These are phyloP conservation scores for Noctua pronuba DNA, from an alignment of 2,888 invertebrate species.

Conservation along the genomic window DNA sequence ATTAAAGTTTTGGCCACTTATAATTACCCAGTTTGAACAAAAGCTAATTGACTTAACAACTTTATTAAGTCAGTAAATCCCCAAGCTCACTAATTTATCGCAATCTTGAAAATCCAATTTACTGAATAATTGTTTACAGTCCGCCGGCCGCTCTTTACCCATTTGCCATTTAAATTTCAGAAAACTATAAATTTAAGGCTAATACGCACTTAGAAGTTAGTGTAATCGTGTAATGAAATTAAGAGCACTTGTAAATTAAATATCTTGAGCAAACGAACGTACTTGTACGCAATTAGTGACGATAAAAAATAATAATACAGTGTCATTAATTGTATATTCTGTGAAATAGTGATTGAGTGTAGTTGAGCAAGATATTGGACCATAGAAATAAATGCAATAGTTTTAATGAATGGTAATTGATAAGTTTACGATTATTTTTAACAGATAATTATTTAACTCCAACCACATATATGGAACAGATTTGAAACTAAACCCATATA, in stretches of 20 bases:
- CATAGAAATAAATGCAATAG: constrained; percentile 25
- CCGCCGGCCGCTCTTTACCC: constrained; percentile 14
- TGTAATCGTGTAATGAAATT: constrained; percentile 56
- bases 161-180: constrained; percentile 38
- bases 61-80: constrained; percentile 54
- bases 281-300: constrained; percentile 64
- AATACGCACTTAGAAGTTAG: constrained; percentile 42
- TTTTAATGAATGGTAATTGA: constrained; percentile 26
- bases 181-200: constrained; percentile 47
- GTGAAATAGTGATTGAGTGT: constrained; percentile 37
- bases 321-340: constrained; percentile 51
- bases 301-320: constrained; percentile 70
- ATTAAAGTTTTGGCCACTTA: constrained; percentile 5
- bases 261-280: constrained; percentile 51
- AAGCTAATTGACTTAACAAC: constrained; percentile 52
- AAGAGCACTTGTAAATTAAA: constrained; percentile 51
- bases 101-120: constrained; percentile 51
- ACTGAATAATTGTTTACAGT: constrained; percentile 39
- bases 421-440: background rate
- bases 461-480: background rate
- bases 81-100: constrained; percentile 45
- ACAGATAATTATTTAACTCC: background rate
- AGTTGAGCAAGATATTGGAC: constrained; percentile 38
- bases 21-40: constrained; percentile 31
- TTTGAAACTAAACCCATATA: background rate